Percentiles rank a stretch among this genome's conserved stretches.
These are phyloP conservation scores for Drosophila sulfurigaster DNA, from an alignment of 1,140 invertebrate genomes.

Conservation along the genomic window DNA sequence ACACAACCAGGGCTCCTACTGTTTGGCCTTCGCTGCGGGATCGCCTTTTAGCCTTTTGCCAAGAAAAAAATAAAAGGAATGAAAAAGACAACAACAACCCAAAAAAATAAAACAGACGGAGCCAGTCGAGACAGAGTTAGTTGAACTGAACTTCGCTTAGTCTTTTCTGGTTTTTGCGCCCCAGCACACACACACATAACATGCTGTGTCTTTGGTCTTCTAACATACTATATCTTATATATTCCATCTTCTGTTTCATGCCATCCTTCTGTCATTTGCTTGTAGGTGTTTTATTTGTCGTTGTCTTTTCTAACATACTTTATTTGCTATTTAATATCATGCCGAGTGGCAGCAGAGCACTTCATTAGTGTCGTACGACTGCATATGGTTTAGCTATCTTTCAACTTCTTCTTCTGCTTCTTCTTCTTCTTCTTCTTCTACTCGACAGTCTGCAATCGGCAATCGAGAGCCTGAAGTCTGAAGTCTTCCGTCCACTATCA, in stretches of 20 bases:
- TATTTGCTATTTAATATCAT: not conserved
- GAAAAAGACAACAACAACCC: too few species aligned
- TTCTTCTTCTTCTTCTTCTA: not conserved
- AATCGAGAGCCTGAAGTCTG: not conserved
- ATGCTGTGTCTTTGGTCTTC: constrained; percentile 47
- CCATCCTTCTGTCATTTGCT: constrained; percentile 13
- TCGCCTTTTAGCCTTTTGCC: constrained; percentile 19
- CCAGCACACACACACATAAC: not conserved
- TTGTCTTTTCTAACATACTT: constrained; percentile 3
- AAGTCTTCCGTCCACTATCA: constrained; percentile 40
- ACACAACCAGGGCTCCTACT: constrained; percentile 60
- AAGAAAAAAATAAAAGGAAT: not conserved
- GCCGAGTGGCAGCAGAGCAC: constrained; percentile 49
- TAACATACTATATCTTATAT: not conserved
- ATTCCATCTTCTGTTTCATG: constrained; percentile 7
- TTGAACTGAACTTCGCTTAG: constrained; percentile 35
- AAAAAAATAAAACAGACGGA: constrained; percentile 8
- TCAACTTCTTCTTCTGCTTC: constrained; percentile 1
- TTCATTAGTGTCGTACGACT: constrained; percentile 68
- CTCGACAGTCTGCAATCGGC: constrained; percentile 18
- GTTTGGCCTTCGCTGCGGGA: constrained; percentile 48
- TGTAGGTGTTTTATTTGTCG: constrained; percentile 54
- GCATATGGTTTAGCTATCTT: constrained; percentile 33
- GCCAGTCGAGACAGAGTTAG: not conserved
- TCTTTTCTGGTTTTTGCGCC: constrained; percentile 28